phyloP scores from a whole-genome alignment of 1,140 invertebrate species.

The Andrena cerasifolii region DNA sequence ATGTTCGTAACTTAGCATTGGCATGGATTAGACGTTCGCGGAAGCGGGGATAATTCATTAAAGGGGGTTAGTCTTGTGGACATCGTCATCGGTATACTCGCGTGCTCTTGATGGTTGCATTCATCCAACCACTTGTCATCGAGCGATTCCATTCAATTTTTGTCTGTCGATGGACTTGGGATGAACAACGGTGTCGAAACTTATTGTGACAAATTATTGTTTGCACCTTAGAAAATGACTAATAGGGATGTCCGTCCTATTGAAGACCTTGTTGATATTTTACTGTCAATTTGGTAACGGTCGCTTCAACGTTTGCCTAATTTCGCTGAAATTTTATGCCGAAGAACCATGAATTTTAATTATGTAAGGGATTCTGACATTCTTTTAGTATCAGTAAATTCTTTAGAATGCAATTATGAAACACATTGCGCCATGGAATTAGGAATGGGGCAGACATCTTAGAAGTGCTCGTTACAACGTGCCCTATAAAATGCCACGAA shows the following conservation, averaged over 20 bases:
- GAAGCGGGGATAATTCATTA: constrained; percentile 31
- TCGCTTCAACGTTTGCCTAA: no score
- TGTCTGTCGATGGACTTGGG: constrained; percentile 16
- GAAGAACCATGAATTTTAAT: no score
- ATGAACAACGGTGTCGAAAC: constrained; percentile 35
- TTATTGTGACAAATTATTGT: constrained; percentile 53
- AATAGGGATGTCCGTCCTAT: background rate
- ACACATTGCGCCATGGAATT: no score
- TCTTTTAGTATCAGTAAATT: no score
- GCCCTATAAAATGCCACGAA: background rate
- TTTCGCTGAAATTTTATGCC: no score
- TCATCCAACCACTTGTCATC: constrained; percentile 44
- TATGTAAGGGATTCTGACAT: no score
- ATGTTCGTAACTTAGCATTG: constrained; percentile 59
- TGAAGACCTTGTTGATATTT: constrained; percentile 10
- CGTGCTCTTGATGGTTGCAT: constrained; percentile 40
- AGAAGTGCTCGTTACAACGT: background rate
- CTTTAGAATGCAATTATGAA: no score
- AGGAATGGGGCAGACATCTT: no score
- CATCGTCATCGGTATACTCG: constrained; percentile 24
- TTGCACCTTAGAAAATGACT: constrained; percentile 34
- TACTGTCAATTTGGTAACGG: constrained; percentile 18
- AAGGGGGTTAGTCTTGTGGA: constrained; percentile 26
- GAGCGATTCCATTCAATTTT: constrained; percentile 52
- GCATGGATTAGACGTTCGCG: constrained; percentile 41